Conservation (phyloP, 2,113 vertebrate genomes). For the Cavia aperea region DNA sequence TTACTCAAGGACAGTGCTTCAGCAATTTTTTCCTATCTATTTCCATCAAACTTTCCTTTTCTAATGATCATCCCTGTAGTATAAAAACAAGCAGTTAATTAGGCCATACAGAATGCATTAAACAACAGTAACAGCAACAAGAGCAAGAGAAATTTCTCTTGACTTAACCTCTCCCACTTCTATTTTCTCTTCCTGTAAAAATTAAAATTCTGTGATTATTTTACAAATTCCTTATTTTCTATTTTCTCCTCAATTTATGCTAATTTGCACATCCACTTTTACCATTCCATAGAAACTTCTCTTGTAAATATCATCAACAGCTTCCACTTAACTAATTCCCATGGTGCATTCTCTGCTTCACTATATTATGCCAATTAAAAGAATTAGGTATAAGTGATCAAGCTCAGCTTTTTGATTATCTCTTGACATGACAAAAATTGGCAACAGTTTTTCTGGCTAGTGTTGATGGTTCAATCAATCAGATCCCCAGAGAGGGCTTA, state of each 20-base stretch:
- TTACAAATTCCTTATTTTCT: neutral
- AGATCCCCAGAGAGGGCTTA: neutral
- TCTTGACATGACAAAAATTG: neutral
- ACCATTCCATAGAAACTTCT: neutral
- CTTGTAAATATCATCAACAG: neutral
- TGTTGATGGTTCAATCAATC: neutral
- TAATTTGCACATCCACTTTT: neutral
- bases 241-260: neutral
- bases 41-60: neutral
- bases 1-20: neutral
- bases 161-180: neutral
- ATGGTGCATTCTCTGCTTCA: neutral
- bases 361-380: neutral
- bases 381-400: neutral
- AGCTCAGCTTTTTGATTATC: neutral
- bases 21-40: neutral
- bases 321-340: neutral
- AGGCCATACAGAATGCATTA: neutral
- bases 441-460: neutral
- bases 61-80: neutral
- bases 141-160: neutral
- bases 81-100: neutral
- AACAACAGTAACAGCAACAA: neutral
- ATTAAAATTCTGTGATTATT: neutral
- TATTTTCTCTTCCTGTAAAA: neutral